Evolutionary conservation across 2,888 invertebrate genomes (phyloP).

Genomic region (Drosophila nr. fundita): DNA sequence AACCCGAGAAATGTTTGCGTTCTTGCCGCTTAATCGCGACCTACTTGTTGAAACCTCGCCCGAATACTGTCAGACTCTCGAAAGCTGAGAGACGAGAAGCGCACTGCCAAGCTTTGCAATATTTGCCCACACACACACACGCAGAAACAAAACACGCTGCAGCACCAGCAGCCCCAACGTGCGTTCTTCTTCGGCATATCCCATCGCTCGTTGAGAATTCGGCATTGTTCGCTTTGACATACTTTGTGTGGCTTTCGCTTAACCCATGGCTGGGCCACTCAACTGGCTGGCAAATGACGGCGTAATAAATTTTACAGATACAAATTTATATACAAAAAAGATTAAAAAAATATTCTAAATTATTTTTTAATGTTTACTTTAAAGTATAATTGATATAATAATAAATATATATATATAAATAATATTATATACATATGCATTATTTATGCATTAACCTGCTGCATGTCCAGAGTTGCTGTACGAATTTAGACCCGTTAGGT

Average conservation of each 20-base stretch:
- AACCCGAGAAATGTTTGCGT: background rate
- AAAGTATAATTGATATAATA: background rate
- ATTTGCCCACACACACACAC: slow-evolving; percentile 15
- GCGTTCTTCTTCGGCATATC: slow-evolving; percentile 49
- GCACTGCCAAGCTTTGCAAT: slow-evolving; percentile 52
- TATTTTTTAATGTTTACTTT: background rate
- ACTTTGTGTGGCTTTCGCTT: slow-evolving; percentile 27
- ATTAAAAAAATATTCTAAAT: background rate
- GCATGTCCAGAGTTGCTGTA: too few species aligned
- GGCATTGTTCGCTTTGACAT: slow-evolving; percentile 31
- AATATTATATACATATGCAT: background rate
- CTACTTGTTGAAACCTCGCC: slow-evolving; percentile 63
- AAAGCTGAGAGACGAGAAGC: slow-evolving; percentile 35
- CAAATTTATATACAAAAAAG: background rate
- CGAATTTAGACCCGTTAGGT: background rate
- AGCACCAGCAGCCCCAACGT: slow-evolving; percentile 48
- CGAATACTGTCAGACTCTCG: slow-evolving; percentile 54
- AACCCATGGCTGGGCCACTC: slow-evolving; percentile 34
- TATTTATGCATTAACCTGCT: background rate
- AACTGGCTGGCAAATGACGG: background rate
- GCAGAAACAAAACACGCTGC: slow-evolving; percentile 8
- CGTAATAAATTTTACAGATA: background rate
- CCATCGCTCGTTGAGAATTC: slow-evolving; percentile 26
- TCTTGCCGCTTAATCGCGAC: slow-evolving; percentile 41
- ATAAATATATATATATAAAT: too few species aligned